phyloP scores from a whole-genome alignment of 2,113 vertebrate genomes.

The Hippolais icterina region DNA sequence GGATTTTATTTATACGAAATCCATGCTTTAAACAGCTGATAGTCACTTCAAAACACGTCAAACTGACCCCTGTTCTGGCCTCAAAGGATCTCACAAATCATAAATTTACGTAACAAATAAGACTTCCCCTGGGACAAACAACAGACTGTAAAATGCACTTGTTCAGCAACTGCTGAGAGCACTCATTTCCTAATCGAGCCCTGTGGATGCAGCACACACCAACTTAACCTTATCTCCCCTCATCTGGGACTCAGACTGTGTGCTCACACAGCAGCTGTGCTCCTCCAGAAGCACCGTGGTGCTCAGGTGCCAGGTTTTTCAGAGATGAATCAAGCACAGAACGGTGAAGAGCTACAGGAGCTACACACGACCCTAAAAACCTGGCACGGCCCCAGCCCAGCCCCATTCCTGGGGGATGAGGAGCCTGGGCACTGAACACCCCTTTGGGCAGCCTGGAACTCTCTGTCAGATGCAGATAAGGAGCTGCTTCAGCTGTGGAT shows the following conservation, averaged over 20 bases:
- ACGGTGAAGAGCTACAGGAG: neutral
- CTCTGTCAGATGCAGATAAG: neutral
- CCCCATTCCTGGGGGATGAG: neutral
- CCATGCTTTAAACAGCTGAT: neutral
- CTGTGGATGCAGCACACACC: neutral
- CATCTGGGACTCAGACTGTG: neutral
- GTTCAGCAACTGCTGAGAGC: neutral
- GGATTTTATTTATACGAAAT: neutral
- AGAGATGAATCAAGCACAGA: neutral
- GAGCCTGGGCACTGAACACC: neutral
- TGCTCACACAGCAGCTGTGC: neutral
- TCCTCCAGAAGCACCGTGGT: accelerated
- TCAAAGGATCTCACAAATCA: neutral
- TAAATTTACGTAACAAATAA: neutral
- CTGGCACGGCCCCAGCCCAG: neutral
- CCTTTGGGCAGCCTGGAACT: neutral
- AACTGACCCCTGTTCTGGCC: neutral
- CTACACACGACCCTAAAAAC: accelerated
- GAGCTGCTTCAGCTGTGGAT: neutral
- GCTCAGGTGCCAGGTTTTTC: neutral
- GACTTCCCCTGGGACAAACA: neutral
- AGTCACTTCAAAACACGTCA: neutral
- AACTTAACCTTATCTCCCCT: neutral
- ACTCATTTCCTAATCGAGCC: neutral
- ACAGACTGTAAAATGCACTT: neutral